Percentiles rank a stretch among this genome's conserved stretches.
Conservation (phyloP, 2,797 vertebrate species). For the Gila robusta region DNA sequence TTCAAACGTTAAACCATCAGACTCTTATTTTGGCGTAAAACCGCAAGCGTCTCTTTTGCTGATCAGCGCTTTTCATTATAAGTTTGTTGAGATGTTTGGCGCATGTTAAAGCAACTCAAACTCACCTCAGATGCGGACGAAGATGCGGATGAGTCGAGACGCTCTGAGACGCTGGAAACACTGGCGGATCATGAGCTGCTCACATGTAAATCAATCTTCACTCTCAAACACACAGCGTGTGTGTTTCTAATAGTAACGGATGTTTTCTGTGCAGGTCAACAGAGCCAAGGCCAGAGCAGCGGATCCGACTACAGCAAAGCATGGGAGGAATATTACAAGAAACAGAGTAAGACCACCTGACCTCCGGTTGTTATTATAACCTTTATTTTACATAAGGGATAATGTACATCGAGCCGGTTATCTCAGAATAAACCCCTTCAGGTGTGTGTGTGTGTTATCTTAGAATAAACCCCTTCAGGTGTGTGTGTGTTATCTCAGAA, state of each 20-base stretch:
- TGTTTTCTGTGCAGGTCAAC: slow-evolving; percentile 83
- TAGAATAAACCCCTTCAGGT: too few relatives aligned
- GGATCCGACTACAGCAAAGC: slow-evolving; percentile 94
- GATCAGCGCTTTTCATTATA: neutral
- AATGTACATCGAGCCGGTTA: too few relatives aligned
- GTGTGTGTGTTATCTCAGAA: too few relatives aligned
- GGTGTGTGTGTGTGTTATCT: too few relatives aligned
- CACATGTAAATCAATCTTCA: neutral
- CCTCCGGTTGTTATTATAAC: neutral
- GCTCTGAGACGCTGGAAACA: neutral
- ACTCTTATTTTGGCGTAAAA: neutral
- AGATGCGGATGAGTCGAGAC: neutral
- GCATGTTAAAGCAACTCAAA: neutral
- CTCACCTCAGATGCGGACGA: neutral
- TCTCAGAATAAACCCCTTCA: too few relatives aligned
- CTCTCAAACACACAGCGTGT: neutral
- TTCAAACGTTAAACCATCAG: neutral
- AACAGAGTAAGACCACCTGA: slow-evolving; percentile 84
- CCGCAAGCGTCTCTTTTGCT: neutral
- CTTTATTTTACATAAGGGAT: too few relatives aligned
- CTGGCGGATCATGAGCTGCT: neutral
- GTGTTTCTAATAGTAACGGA: too few relatives aligned
- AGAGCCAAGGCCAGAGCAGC: slow-evolving; percentile 91
- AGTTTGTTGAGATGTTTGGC: neutral
- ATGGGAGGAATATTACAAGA: slow-evolving; percentile 96